Evolutionary conservation across 2,113 vertebrate species (phyloP).

Genomic region (Rhea pennata): DNA sequence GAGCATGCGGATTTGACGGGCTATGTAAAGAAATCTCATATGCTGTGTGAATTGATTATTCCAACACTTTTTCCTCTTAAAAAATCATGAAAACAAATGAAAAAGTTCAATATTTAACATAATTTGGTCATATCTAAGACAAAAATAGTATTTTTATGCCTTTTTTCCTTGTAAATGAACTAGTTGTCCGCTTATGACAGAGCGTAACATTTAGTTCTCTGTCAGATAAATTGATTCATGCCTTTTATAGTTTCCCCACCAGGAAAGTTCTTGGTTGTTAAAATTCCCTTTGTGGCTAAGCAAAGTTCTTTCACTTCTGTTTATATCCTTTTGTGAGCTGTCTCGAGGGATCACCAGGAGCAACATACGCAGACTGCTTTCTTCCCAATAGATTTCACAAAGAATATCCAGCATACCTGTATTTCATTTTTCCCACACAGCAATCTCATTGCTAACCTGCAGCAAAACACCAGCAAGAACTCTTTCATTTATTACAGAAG

Average conservation of each 20-base stretch:
- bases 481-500: neutral
- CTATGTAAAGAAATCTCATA: neutral
- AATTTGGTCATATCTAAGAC: neutral
- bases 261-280: neutral
- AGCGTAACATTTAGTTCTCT: neutral
- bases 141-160: neutral
- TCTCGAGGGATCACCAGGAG: neutral
- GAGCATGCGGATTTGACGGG: neutral
- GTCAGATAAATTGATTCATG: neutral
- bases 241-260: neutral
- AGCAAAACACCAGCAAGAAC: neutral
- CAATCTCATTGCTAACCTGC: neutral
- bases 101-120: neutral
- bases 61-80: neutral
- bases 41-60: neutral
- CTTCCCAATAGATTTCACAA: neutral
- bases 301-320: neutral
- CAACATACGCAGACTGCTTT: neutral
- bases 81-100: neutral
- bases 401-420: neutral
- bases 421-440: neutral
- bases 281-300: neutral
- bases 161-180: neutral
- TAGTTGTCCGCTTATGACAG: neutral
- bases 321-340: neutral